A percentile compares a stretch with the other conserved stretches of the same genome.
Conservation (phyloP, 2,888 invertebrate genomes). For the Lymantria monacha region DNA sequence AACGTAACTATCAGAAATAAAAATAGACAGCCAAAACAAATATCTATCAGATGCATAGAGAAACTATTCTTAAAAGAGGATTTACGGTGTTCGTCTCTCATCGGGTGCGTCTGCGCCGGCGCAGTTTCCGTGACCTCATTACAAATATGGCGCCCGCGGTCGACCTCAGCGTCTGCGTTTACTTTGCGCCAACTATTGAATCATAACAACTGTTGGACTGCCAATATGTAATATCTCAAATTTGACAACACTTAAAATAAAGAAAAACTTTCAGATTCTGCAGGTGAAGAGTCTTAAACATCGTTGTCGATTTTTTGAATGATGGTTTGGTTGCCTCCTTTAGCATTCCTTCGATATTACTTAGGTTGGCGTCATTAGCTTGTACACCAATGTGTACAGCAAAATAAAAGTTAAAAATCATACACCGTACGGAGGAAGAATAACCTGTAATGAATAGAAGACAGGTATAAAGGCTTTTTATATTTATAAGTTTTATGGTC, state of each 20-base stretch:
- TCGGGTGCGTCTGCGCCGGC: constrained; percentile 42
- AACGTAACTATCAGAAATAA: not conserved
- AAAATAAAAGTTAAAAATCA: too few species aligned
- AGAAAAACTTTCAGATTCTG: too few species aligned
- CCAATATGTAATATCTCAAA: not conserved
- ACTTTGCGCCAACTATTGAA: constrained; percentile 41
- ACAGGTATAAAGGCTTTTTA: too few species aligned
- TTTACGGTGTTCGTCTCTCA: constrained; percentile 21
- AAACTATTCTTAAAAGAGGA: constrained; percentile 20
- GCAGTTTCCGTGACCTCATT: constrained; percentile 69
- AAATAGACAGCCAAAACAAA: not conserved
- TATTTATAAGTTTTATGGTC: too few species aligned
- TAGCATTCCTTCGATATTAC: too few species aligned
- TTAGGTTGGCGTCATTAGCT: too few species aligned
- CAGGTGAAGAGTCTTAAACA: too few species aligned
- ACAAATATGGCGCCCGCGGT: constrained; percentile 54
- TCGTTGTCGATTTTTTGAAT: too few species aligned
- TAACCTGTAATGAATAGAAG: too few species aligned
- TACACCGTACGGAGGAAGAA: too few species aligned
- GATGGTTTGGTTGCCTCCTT: too few species aligned
- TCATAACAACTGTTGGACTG: constrained; percentile 4
- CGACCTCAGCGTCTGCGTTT: constrained; percentile 53
- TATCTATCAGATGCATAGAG: constrained; percentile 3
- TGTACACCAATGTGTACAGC: too few species aligned
- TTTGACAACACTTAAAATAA: not conserved